Conservation (phyloP, 2,797 vertebrate genomes). For the Peromyscus attwateri region DNA sequence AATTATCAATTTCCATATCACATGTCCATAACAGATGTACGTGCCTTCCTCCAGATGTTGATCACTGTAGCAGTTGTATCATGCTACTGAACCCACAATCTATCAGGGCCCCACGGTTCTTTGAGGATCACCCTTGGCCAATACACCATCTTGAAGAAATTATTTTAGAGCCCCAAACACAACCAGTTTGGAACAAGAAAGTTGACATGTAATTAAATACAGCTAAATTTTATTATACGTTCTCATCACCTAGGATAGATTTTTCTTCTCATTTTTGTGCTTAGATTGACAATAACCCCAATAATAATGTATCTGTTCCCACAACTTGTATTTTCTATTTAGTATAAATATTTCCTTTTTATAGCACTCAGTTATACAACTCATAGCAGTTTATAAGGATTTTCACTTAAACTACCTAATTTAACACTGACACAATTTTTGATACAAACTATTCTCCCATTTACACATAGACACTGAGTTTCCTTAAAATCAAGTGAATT, state of each 20-base stretch:
- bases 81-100: not conserved
- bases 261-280: not conserved
- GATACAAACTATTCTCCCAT: not conserved
- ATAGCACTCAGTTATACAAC: not conserved
- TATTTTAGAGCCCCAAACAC: not conserved
- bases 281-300: not conserved
- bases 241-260: not conserved
- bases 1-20: not conserved
- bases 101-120: not conserved
- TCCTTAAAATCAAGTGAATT: constrained; percentile 16
- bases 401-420: constrained; percentile 19
- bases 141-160: not conserved
- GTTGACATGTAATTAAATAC: not conserved
- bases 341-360: not conserved
- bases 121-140: too few relatives aligned
- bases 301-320: not conserved
- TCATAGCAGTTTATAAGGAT: not conserved
- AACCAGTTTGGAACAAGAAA: not conserved
- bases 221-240: not conserved
- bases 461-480: not conserved
- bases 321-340: not conserved
- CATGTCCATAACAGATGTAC: not conserved
- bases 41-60: not conserved
- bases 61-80: not conserved
- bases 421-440: not conserved